phyloP scores from a whole-genome alignment of 2,797 vertebrate species.

The Spinibarbus caldwelli region DNA sequence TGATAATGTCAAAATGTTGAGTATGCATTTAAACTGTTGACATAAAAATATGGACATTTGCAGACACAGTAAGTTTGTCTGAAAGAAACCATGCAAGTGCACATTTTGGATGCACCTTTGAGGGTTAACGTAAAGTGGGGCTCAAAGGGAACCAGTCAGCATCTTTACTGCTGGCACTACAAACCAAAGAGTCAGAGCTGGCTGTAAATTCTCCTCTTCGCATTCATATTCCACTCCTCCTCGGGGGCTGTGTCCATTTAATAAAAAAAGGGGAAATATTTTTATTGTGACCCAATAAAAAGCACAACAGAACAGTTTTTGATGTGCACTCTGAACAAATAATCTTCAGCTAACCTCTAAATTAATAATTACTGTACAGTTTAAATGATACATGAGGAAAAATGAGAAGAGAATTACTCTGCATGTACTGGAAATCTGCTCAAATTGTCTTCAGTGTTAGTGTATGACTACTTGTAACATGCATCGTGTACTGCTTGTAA shows the following conservation, averaged over 20 bases:
- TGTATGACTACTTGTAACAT: neutral
- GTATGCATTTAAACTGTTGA: neutral
- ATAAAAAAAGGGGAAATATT: constrained; percentile 48
- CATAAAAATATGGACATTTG: constrained; percentile 27
- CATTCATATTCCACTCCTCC: constrained; percentile 70
- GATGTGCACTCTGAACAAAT: neutral
- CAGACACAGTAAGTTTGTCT: constrained; percentile 4
- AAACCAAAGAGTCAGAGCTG: constrained; percentile 72
- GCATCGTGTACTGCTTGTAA: neutral
- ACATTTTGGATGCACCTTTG: constrained; percentile 61
- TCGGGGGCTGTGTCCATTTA: constrained; percentile 59
- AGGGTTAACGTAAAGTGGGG: constrained; percentile 67
- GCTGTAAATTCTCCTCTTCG: constrained; percentile 69
- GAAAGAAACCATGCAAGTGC: constrained; percentile 4
- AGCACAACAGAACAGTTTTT: neutral
- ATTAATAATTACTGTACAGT: constrained; percentile 2
- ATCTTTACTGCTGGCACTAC: constrained; percentile 71
- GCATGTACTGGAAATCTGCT: neutral
- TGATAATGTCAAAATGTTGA: constrained; percentile 6
- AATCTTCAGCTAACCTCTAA: neutral
- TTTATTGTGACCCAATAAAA: neutral
- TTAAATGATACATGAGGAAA: neutral
- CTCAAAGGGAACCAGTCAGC: constrained; percentile 75
- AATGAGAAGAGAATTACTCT: constrained; percentile 1
- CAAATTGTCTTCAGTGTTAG: neutral